Evolutionary conservation across 2,797 vertebrate genomes (phyloP).

Genomic region (Dipus sagitta): DNA sequence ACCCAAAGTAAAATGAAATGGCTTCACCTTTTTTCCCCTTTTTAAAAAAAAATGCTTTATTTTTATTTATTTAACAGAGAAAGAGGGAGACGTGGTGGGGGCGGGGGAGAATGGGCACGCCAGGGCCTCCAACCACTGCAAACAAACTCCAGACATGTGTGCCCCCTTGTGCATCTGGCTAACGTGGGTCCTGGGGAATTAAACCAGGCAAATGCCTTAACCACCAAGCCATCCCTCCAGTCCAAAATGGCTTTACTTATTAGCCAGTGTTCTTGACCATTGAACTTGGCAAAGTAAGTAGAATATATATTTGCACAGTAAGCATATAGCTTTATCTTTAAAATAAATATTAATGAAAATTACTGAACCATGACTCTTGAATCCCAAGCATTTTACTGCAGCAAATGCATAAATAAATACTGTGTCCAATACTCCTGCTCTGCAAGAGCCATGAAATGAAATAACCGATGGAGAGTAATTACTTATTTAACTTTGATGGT

Average conservation of each 20-base stretch:
- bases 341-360: constrained; percentile 54
- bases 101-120: too few species aligned
- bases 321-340: constrained; percentile 55
- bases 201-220: too few species aligned
- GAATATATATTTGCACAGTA: not conserved
- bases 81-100: too few species aligned
- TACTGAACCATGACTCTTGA: constrained; percentile 30
- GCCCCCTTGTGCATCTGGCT: too few species aligned
- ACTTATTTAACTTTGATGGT: constrained; percentile 51
- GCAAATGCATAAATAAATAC: not conserved
- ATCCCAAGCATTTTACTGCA: constrained; percentile 33
- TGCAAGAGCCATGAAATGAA: not conserved
- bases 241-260: not conserved
- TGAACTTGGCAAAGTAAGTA: constrained; percentile 32
- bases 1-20: not conserved
- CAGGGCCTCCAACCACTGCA: too few species aligned
- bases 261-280: not conserved
- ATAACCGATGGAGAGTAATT: not conserved
- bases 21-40: not conserved
- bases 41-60: too few species aligned
- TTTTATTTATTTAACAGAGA: too few species aligned
- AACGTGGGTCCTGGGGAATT: too few species aligned
- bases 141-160: too few species aligned
- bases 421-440: not conserved
- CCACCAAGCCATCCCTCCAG: too few species aligned